Conservation (phyloP, 2,113 vertebrate genomes). For the Ictalurus punctatus region DNA sequence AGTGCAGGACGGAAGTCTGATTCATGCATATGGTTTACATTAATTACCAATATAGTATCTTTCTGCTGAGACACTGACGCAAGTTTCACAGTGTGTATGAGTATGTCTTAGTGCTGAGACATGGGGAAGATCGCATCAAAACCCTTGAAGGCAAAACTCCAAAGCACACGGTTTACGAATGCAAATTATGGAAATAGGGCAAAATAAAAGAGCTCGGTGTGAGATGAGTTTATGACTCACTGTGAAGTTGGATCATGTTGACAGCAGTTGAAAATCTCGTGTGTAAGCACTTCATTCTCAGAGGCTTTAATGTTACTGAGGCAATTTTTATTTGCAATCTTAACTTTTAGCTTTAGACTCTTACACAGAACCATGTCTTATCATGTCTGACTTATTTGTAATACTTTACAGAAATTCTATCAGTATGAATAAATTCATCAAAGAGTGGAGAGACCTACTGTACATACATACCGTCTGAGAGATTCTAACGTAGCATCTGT, state of each 20-base stretch:
- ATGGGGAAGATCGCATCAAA: constrained; percentile 58
- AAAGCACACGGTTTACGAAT: constrained; percentile 69
- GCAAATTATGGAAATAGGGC: constrained; percentile 78
- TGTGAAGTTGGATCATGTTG: constrained; percentile 62
- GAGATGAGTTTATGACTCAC: constrained; percentile 61
- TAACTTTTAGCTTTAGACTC: constrained; percentile 8
- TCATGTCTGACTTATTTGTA: background rate
- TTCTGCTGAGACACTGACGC: constrained; percentile 12
- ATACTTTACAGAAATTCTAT: background rate
- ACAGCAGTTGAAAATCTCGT: constrained; percentile 59
- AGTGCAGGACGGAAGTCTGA: background rate
- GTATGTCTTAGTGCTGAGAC: constrained; percentile 23
- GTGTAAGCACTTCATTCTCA: constrained; percentile 44
- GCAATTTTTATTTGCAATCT: background rate
- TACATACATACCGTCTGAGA: constrained; percentile 76
- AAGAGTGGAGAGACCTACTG: background rate
- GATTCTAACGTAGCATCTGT: constrained; percentile 79
- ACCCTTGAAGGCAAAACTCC: constrained; percentile 59
- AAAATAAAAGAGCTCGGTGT: constrained; percentile 67
- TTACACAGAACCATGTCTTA: background rate
- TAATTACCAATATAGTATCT: constrained; percentile 54
- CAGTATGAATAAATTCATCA: background rate
- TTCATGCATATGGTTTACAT: constrained; percentile 42
- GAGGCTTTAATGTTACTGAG: constrained; percentile 6
- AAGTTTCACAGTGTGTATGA: constrained; percentile 10